A percentile compares a stretch with the other conserved stretches of the same genome.
These are phyloP conservation scores for Nudaria mundana DNA, from an alignment of 2,888 invertebrate species.

Conservation along the genomic window DNA sequence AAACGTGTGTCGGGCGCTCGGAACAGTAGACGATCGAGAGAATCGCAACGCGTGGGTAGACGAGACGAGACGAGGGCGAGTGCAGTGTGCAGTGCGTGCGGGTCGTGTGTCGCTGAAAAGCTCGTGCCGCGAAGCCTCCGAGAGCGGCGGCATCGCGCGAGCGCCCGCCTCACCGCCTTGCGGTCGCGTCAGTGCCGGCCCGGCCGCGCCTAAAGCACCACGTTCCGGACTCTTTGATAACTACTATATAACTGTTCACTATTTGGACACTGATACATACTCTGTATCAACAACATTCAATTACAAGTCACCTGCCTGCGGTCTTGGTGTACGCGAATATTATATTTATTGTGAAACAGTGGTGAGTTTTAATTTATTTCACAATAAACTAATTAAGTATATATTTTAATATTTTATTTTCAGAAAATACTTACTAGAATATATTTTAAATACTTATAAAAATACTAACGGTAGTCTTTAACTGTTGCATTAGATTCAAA, in stretches of 20 bases:
- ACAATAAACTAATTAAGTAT: constrained; percentile 3
- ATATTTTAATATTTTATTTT: neutral
- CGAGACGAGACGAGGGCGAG: constrained; percentile 63
- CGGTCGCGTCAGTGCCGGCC: constrained; percentile 81
- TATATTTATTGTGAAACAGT: constrained; percentile 53
- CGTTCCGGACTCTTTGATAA: constrained; percentile 55
- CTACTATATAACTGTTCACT: constrained; percentile 44
- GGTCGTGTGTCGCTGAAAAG: constrained; percentile 77
- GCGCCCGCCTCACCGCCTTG: constrained; percentile 54
- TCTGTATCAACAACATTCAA: constrained; percentile 48
- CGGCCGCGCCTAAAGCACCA: constrained; percentile 77
- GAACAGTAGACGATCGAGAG: constrained; percentile 78
- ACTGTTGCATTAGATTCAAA: constrained; percentile 15
- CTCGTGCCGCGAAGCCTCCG: constrained; percentile 77
- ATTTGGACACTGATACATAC: constrained; percentile 61
- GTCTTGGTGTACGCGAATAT: constrained; percentile 56
- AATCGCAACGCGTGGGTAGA: constrained; percentile 75
- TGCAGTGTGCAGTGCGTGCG: constrained; percentile 81
- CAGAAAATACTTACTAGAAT: neutral
- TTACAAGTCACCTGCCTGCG: constrained; percentile 40
- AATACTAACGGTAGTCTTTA: constrained; percentile 1
- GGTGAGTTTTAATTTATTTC: constrained; percentile 53
- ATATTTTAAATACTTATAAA: no score
- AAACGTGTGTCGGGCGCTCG: constrained; percentile 78
- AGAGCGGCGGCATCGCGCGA: constrained; percentile 49